Evolutionary conservation across 2,797 vertebrate species (phyloP), one percentile per base, ranked within the genome.

Genomic region (Cossypha caffra): DNA sequence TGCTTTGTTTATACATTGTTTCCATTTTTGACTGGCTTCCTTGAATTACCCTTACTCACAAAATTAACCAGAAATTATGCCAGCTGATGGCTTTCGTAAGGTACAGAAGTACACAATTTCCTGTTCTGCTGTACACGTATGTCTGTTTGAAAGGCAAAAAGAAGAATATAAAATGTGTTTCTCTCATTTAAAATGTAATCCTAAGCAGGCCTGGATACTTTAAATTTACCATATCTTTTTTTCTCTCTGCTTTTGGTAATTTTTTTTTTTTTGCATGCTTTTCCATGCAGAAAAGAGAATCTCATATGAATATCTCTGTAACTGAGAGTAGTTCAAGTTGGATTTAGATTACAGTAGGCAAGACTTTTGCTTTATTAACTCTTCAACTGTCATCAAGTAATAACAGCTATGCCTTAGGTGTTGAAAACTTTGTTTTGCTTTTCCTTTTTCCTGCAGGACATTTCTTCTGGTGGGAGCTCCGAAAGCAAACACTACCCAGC

Each of bases 391-490:
- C 83, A 62, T 67, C 38, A 89, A 94, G 40, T 55, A 31, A 5
- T 9, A 16, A 25, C 2, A 3, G 9, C 59, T 48, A 12, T 58
- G 35, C n/a, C 43, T 45, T 58, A 31, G 6, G 5, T 86, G 31
- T 91, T 21, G 1, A 88, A 68, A 21, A 14, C 10, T 66, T 35
- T 47, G 5, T 47, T 37, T 67, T 80, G 33, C 78, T 40, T 84
- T 24, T 33, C 96, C 79, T 90, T 77, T 75, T 83, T 21, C 16
- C 50, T 91, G 33, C 94, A 98, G 98, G 88, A 95, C 95, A 11
- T 98, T 93, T 90, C 97, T 98, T 57, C 96, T 98, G 45, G 98
- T 98, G 79, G 98, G 98, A 57, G 98, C 98, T 62, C 98, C 98
- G 1, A 98, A 98, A 94, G 98, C 98, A 24, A 98, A 98, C 91